Evolutionary conservation across 2,888 invertebrate species (phyloP).

Genomic region (Apodemia mormo): DNA sequence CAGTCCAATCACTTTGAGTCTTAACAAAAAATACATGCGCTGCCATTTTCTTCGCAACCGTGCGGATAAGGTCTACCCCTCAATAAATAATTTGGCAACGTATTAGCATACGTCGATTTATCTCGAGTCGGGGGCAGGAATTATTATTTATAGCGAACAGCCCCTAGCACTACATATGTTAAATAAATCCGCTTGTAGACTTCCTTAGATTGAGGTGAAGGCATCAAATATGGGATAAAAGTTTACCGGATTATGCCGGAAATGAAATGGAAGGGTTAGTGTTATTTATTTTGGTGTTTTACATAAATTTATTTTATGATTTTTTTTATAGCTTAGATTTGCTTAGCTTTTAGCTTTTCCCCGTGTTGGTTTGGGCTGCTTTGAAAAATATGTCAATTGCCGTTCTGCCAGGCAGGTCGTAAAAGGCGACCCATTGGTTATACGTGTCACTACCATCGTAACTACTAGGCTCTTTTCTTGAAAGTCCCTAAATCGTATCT

Average conservation of each 20-base stretch:
- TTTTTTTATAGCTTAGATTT: not conserved
- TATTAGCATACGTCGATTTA: constrained; percentile 82
- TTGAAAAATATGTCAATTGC: too few species aligned
- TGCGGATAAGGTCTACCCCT: constrained; percentile 53
- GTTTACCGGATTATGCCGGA: constrained; percentile 22
- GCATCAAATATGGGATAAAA: constrained; percentile 28
- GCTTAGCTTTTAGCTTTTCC: too few species aligned
- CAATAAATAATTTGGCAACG: constrained; percentile 78
- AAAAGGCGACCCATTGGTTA: too few species aligned
- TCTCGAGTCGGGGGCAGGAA: constrained; percentile 62
- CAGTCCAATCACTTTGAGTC: not conserved
- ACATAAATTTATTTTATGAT: constrained; percentile 19
- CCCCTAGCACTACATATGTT: constrained; percentile 69
- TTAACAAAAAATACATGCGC: constrained; percentile 8
- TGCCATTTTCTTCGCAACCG: constrained; percentile 20
- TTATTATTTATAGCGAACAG: constrained; percentile 74
- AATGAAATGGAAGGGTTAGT: constrained; percentile 32
- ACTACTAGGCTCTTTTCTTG: too few species aligned
- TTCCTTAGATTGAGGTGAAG: constrained; percentile 26
- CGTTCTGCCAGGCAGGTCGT: too few species aligned
- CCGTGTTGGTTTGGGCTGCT: too few species aligned
- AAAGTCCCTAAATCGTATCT: too few species aligned
- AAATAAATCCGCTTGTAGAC: constrained; percentile 59
- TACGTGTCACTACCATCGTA: too few species aligned
- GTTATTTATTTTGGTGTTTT: constrained; percentile 20